phyloP scores from a whole-genome alignment of 2,113 vertebrate species.

The Heterotilapia buettikoferi region DNA sequence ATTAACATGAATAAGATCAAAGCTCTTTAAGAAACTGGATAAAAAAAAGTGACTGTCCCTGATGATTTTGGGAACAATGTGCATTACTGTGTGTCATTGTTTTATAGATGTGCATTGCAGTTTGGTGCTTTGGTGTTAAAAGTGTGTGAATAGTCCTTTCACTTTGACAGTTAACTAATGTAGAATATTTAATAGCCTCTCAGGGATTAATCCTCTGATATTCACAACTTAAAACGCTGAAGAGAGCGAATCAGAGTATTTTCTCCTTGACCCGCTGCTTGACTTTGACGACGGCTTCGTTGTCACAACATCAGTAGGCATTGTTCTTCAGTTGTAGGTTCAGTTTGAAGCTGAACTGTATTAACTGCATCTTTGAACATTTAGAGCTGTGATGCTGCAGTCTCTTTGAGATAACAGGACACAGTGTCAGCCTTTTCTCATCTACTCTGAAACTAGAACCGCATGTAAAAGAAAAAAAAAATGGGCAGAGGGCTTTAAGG shows the following conservation, averaged over 20 bases:
- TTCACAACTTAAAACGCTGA: not conserved
- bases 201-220: conserved; percentile 31
- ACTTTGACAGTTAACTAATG: not conserved
- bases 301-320: not conserved
- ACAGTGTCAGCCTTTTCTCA: not conserved
- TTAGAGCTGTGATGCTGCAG: not conserved
- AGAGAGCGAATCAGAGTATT: not conserved
- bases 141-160: not conserved
- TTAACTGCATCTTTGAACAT: not conserved
- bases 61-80: not conserved
- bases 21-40: not conserved
- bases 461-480: not conserved
- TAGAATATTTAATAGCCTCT: not conserved
- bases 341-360: not conserved
- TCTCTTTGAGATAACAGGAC: not conserved
- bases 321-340: not conserved
- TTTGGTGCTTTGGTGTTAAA: not conserved
- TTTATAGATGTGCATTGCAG: not conserved
- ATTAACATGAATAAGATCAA: not conserved
- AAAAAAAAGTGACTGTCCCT: not conserved
- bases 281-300: not conserved
- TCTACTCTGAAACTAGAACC: not conserved
- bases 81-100: not conserved
- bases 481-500: conserved; percentile 38
- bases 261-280: not conserved